Evolutionary conservation across 2,888 invertebrate genomes (phyloP).

Genomic region (Subacronicta megacephala): DNA sequence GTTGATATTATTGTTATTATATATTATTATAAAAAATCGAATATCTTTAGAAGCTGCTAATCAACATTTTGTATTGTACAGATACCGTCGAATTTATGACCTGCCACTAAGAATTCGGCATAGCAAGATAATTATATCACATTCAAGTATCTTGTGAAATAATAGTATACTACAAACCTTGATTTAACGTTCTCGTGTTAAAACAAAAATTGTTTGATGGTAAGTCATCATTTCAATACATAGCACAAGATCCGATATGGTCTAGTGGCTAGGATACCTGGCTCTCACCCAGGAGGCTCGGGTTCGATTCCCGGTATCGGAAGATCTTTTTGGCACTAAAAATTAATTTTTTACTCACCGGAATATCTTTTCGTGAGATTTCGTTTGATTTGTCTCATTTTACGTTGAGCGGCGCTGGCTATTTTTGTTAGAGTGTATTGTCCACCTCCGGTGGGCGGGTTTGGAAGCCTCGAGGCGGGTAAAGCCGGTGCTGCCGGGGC

Average conservation of each 20-base stretch:
- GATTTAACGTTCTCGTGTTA: too few relatives aligned
- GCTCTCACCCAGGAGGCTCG: slow-evolving; percentile 91
- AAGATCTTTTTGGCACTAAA: slow-evolving; percentile 70
- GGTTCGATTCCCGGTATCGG: slow-evolving; percentile 91
- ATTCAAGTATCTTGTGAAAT: too few relatives aligned
- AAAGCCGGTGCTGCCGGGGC: slow-evolving; percentile 71
- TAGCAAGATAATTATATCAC: too few relatives aligned
- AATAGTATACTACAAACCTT: too few relatives aligned
- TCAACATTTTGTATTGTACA: too few relatives aligned
- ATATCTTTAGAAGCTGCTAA: too few relatives aligned
- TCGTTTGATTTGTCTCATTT: slow-evolving; percentile 91
- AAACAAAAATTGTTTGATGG: too few relatives aligned
- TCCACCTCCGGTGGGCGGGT: slow-evolving; percentile 90
- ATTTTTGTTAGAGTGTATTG: slow-evolving; percentile 91
- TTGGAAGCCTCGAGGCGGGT: slow-evolving; percentile 87
- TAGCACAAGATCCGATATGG: slow-evolving; percentile 84
- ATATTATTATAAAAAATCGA: too few relatives aligned
- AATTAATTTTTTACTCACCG: slow-evolving; percentile 63
- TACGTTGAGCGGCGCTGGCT: slow-evolving; percentile 90
- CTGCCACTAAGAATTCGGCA: too few relatives aligned
- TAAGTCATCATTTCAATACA: accelerated
- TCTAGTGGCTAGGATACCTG: slow-evolving; percentile 91
- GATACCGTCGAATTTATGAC: too few relatives aligned
- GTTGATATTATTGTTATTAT: too few relatives aligned
- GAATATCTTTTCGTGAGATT: slow-evolving; percentile 91